Base-by-base conservation (phyloP, 2,888 invertebrate genomes). In the Machimus rusticus region DNA sequence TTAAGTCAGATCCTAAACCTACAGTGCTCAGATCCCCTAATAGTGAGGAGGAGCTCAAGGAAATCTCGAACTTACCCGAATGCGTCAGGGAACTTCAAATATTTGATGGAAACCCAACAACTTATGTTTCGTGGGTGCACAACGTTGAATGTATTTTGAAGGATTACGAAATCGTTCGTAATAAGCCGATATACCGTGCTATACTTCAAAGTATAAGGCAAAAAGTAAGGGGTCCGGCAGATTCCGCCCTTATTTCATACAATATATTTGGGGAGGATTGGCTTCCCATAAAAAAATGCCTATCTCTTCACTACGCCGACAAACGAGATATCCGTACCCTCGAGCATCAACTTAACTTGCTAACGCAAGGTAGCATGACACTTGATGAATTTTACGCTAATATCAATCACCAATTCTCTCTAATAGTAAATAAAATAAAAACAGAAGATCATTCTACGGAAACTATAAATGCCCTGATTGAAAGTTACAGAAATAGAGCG, bases 401-500 rank as follows among this genome's bases (percentile, higher is more conserved):
- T 28, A 87, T 89, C 4, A 89, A 89, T 77, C 89, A 89, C 55
- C 88, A 89, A 86, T 66, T 89, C 37, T 86, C 87, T 1, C 84
- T 89, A 12, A 88, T 89, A 28, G 88, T 89, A 6, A 89, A 89
- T 39, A 89, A 90, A 66, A 43, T 90, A 5, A 89, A 90, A 87
- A 88, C 88, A 0, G 89, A 89, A 74, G 86, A 87, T 43, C 86
- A 89, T 85, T 88, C 89, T 0, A 74, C 66, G 12, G 89, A 89
- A 84, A 89, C 88, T 4, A 84, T 88, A 1, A 51, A 66, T 19
- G 89, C 79, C 0, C 74, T 89, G 28, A 88, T 89, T 28, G 88
- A 87, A 55, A 88, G 77, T 9, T 90, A 90, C 39, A 5, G 39
- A 6, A 39, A 39, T 39, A 39, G 39, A 39, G 39, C 39, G 0